Conservation (phyloP, 2,797 vertebrate genomes). For the Carduelis carduelis region DNA sequence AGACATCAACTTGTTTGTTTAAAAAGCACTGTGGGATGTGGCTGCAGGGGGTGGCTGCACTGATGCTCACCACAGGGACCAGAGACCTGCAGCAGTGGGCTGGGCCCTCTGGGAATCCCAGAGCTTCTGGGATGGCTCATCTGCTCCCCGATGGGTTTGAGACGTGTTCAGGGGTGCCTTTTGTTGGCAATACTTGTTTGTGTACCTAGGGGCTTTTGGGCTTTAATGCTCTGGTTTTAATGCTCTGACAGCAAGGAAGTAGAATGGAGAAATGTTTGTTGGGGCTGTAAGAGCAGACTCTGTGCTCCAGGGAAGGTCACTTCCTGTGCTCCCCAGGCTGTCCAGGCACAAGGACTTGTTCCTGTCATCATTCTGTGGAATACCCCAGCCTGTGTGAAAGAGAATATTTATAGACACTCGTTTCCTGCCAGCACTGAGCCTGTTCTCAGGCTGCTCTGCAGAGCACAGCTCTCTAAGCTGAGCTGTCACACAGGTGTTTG, state of each 20-base stretch:
- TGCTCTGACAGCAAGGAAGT: background rate
- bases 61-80: background rate
- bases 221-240: background rate
- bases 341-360: rapidly evolving
- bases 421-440: background rate
- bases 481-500: rapidly evolving
- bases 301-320: background rate
- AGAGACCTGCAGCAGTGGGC: background rate
- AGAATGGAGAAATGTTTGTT: background rate
- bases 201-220: background rate
- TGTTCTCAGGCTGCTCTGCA: background rate
- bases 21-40: rapidly evolving
- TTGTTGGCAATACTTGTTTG: background rate
- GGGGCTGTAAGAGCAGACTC: background rate
- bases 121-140: background rate
- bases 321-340: background rate
- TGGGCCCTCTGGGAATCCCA: background rate
- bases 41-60: rapidly evolving
- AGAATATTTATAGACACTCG: rapidly evolving
- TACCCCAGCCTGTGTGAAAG: background rate
- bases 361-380: background rate
- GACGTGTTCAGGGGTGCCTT: background rate
- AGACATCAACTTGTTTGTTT: rapidly evolving
- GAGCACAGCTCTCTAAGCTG: background rate
- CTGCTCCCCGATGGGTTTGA: background rate